A percentile compares a stretch with the other conserved stretches of the same genome.
These are phyloP conservation scores for Platorchestia sp. DNA, from an alignment of 1,140 invertebrate genomes.

Conservation along the genomic window DNA sequence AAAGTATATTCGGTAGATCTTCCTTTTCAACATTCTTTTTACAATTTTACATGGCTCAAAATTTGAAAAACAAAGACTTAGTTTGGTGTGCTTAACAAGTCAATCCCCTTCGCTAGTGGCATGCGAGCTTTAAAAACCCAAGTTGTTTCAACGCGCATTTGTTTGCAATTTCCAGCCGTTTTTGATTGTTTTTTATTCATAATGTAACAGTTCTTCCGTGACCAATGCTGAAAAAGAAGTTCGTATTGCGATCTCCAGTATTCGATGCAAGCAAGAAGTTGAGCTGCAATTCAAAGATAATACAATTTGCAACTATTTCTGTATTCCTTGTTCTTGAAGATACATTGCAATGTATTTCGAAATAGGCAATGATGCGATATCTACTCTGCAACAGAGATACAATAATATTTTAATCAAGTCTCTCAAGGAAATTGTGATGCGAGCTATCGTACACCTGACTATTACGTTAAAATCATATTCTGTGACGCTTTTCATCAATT, in stretches of 20 bases:
- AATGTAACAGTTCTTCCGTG: too few relatives aligned
- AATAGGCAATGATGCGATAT: not conserved
- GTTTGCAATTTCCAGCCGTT: not conserved
- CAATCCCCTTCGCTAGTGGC: not conserved
- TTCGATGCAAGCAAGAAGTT: too few relatives aligned
- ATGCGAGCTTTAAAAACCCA: not conserved
- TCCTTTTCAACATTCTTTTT: not conserved
- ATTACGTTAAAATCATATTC: not conserved
- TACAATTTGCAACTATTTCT: too few relatives aligned
- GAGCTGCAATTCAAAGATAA: too few relatives aligned
- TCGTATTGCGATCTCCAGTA: too few relatives aligned
- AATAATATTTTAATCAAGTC: not conserved
- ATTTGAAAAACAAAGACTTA: not conserved
- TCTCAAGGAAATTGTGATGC: too few relatives aligned
- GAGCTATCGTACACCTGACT: not conserved
- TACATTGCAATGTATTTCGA: not conserved
- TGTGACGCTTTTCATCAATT: not conserved
- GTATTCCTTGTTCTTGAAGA: not conserved
- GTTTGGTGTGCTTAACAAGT: not conserved
- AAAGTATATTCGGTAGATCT: not conserved
- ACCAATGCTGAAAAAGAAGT: too few relatives aligned
- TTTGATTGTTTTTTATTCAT: not conserved
- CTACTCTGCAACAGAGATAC: too few relatives aligned
- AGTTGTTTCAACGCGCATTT: not conserved
- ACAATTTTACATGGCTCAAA: not conserved